A percentile compares a stretch with the other conserved stretches of the same genome.
phyloP scores from a whole-genome alignment of 92 coral and sea anemone genomes.

The Epizoanthus fatuus region DNA sequence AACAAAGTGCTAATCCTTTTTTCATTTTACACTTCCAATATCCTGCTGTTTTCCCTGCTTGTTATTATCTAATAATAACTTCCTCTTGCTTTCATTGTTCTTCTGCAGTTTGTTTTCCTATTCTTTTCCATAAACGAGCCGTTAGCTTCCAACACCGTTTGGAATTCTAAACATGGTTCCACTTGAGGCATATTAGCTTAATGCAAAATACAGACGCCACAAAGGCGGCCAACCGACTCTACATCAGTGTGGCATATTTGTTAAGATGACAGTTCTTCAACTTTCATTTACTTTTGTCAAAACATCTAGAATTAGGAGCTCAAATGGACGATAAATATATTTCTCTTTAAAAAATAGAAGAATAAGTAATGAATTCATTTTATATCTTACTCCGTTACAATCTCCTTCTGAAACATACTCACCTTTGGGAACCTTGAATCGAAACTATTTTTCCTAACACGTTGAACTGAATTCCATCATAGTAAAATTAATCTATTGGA shows the following conservation, averaged over 20 bases:
- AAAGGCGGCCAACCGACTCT: constrained; percentile 31
- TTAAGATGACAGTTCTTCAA: constrained; percentile 11
- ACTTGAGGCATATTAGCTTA: constrained; percentile 19
- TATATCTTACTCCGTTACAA: no score
- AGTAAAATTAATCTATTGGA: no score
- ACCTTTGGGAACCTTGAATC: no score
- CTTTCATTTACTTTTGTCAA: constrained; percentile 38
- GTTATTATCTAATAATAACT: constrained; percentile 25
- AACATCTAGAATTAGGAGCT: constrained; percentile 26
- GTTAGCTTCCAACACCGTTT: not conserved
- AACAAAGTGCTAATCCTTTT: constrained; percentile 28
- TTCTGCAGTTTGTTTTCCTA: constrained; percentile 15
- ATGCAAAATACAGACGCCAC: constrained; percentile 27
- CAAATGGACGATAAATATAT: not conserved
- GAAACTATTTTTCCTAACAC: no score
- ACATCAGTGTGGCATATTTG: not conserved
- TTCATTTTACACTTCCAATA: not conserved
- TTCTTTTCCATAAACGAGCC: constrained; percentile 30
- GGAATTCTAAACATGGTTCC: constrained; percentile 22
- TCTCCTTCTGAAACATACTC: no score
- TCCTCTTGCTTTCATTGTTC: constrained; percentile 23
- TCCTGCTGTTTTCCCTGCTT: constrained; percentile 27
- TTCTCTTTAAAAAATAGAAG: no score
- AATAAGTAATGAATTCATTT: no score
- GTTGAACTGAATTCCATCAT: no score